Evolutionary conservation across 2,888 invertebrate genomes (phyloP), one percentile per base, ranked within the genome.

Genomic region (Cheilosia urbana): DNA sequence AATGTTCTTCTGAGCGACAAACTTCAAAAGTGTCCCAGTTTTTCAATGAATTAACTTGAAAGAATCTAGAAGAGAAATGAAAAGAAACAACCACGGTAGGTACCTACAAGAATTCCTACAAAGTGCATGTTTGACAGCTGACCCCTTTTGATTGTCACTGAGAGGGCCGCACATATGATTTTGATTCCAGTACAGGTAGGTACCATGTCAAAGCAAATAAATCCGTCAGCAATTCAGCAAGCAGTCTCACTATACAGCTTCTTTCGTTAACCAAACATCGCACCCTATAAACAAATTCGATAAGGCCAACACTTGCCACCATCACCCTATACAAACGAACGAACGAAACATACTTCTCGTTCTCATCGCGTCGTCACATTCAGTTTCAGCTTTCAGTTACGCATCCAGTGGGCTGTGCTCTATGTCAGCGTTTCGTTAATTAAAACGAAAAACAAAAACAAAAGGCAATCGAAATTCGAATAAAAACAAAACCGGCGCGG

Each of bases 381-480:
- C 69, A 47, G 17, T 17, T 45, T n/a, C n/a, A n/a, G n/a, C n/a
- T n/a, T n/a, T n/a, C n/a, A 47, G 17, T 17, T 45, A n/a, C 1
- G 11, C 27, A 17, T 30, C 21, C 57, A 72, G 85, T 81, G 85
- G 85, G 85, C 47, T 62, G 80, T 85, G 77, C 76, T 81, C 77
- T 76, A 76, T 76, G 81, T 77, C 81, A 81, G 80, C 47, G 57
- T 37, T 37, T 37, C 27, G 37, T 72, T 69, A 85, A 85, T 81
- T 81, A 77, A 81, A 71, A 76, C 47, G 19, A 49, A 57, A 53
- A 21, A 73, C n/a, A 57, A 72, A 66, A 42, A 40, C 30, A 72
- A 65, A 78, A 24, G 30, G 53, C 30, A 75, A 69, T 24, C 7
- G 66, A 55, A 69, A 69, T 58, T 63, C 30, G 37, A 42, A 24